A percentile compares a stretch with the other conserved stretches of the same genome.
phyloP scores from a whole-genome alignment of 2,113 vertebrate genomes.

The Cryptomyrus ogoouensis region DNA sequence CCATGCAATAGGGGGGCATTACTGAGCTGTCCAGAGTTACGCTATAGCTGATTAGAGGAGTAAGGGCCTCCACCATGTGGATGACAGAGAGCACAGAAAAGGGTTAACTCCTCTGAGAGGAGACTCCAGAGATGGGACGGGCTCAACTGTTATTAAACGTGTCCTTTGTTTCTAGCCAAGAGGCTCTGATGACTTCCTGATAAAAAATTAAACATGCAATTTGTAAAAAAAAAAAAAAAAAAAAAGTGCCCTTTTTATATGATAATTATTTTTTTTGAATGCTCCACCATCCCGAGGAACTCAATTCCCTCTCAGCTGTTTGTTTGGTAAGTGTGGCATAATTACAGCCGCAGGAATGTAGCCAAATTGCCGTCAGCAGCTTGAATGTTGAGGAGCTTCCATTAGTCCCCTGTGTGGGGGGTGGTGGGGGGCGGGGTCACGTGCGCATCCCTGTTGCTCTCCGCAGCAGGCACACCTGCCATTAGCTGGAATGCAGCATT shows the following conservation, averaged over 20 bases:
- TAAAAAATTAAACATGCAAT: constrained; percentile 23
- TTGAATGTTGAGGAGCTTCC: constrained; percentile 21
- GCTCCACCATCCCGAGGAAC: constrained; percentile 22
- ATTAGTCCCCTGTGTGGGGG: constrained; percentile 12
- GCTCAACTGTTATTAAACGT: neutral
- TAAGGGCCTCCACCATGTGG: neutral
- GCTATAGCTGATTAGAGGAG: neutral
- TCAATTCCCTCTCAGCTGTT: constrained; percentile 22
- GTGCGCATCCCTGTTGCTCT: neutral
- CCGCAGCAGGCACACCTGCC: neutral
- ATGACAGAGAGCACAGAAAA: neutral
- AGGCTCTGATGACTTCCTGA: constrained; percentile 6
- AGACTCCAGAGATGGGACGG: neutral
- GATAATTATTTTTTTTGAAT: constrained; percentile 25
- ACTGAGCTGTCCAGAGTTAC: neutral
- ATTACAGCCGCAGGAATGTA: constrained; percentile 28
- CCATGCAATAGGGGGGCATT: neutral
- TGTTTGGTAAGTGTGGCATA: constrained; percentile 24
- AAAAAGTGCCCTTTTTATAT: constrained; percentile 21
- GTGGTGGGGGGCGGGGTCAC: neutral
- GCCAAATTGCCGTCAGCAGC: constrained; percentile 29
- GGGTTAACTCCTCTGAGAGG: neutral
- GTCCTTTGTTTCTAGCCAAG: constrained; percentile 9
- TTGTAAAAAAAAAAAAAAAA: constrained; percentile 6
- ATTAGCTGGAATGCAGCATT: neutral